Evolutionary conservation across 2,888 invertebrate genomes (phyloP), one percentile per base, ranked within the genome.

Genomic region (Vesta saturnalis): DNA sequence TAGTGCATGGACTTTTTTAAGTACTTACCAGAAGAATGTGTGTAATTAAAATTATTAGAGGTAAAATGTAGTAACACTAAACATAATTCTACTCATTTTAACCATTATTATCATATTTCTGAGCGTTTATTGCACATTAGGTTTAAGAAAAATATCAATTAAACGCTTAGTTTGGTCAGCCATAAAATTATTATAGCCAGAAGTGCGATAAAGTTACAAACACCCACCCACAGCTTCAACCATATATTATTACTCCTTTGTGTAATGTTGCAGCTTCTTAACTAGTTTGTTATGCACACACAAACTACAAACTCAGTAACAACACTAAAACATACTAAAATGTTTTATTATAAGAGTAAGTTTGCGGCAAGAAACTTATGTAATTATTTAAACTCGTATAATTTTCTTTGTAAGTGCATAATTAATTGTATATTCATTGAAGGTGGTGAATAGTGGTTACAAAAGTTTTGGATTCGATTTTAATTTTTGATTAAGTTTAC

Each of bases 281-380:
- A 64, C 59, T 59, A 64, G 59, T 59, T 64, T 64, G 64, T 64
- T 64, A 64, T 64, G 55, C 60, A 64, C 60, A n/a, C n/a, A 64
- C 64, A 64, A 59, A 64, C 64, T 60, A 60, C 54, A 49, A 62
- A 62, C 62, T 62, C 56, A 56, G 10, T 18, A 30, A 56, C 56
- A 56, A 56, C 35, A 30, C 56, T 23, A 30, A 56, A n/a, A n/a
- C 56, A 15, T 56, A 35, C 15, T 23, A 56, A 23, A 56, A n/a
- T 30, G 35, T 56, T 30, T 56, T 56, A 56, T 15, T 35, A 23
- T 56, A 56, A 30, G n/a, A 30, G 6, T 1, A 52, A 52, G 52
- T 62, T 62, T 62, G 23, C 16, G 15, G 23, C 10, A 23, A 1
- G 56, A 30, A 56, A 35, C 56, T 56, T 52, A 52, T 52, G 19